Evolutionary conservation across 1,140 invertebrate genomes (phyloP).

Genomic region (Pissodes strobi): DNA sequence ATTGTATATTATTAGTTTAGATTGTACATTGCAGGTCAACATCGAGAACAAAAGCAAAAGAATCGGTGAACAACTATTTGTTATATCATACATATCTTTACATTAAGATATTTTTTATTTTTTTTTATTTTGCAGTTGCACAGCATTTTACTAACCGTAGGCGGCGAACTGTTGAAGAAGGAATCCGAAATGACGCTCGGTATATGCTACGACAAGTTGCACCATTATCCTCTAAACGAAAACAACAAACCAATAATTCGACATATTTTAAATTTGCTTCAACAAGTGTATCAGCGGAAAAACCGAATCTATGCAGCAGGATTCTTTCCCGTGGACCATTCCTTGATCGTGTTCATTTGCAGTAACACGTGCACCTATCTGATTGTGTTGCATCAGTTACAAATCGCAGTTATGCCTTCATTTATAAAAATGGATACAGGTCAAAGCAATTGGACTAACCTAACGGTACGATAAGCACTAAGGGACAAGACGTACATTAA

Average conservation of each 20-base stretch:
- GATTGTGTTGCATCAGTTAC: slow-evolving; percentile 13
- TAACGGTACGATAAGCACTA: too few relatives aligned
- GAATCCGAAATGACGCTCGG: neutral
- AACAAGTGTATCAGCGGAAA: slow-evolving; percentile 2
- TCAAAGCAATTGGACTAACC: too few relatives aligned
- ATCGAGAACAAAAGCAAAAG: too few relatives aligned
- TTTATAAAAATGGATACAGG: too few relatives aligned
- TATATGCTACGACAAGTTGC: slow-evolving; percentile 6
- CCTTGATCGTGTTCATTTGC: slow-evolving; percentile 18
- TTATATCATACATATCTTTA: too few relatives aligned
- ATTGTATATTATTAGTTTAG: too few relatives aligned
- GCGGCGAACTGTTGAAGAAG: neutral
- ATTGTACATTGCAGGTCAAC: too few relatives aligned
- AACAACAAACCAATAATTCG: neutral
- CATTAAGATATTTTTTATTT: too few relatives aligned
- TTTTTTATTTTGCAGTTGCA: too few relatives aligned
- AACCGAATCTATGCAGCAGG: neutral
- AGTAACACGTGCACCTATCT: slow-evolving; percentile 8
- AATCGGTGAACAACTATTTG: too few relatives aligned
- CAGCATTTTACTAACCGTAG: neutral
- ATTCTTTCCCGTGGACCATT: slow-evolving; percentile 11
- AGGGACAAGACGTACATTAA: too few relatives aligned
- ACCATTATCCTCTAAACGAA: neutral
- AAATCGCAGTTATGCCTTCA: too few relatives aligned
- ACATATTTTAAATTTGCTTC: slow-evolving; percentile 1